Percentiles rank a stretch among this genome's conserved stretches.
phyloP scores from a whole-genome alignment of 2,888 invertebrate species.

The Timema cristinae region DNA sequence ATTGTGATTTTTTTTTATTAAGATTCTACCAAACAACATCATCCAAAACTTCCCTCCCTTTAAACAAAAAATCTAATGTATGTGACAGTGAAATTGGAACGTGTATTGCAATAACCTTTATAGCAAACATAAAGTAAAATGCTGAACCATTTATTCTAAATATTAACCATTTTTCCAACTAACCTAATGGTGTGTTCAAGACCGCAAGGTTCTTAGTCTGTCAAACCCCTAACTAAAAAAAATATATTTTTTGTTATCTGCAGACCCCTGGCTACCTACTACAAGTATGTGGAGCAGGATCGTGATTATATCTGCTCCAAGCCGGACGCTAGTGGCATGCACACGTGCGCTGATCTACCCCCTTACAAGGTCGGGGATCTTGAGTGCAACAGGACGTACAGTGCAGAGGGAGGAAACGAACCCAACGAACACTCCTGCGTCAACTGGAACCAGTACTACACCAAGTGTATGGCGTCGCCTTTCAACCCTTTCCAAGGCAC shows the following conservation, averaged over 20 bases:
- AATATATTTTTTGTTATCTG: background rate
- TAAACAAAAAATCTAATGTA: too few relatives aligned
- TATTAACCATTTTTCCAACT: too few relatives aligned
- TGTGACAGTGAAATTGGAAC: too few relatives aligned
- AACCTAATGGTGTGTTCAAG: too few relatives aligned
- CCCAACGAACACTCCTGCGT: constrained; percentile 79
- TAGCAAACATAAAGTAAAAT: too few relatives aligned
- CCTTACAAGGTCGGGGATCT: constrained; percentile 65
- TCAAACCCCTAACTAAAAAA: too few relatives aligned
- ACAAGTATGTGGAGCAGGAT: constrained; percentile 75
- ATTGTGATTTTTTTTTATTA: too few relatives aligned
- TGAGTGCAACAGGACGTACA: constrained; percentile 72
- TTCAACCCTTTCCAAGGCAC: constrained; percentile 98
- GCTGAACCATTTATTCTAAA: too few relatives aligned
- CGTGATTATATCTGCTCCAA: constrained; percentile 97
- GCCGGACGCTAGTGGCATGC: constrained; percentile 92
- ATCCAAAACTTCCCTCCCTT: too few relatives aligned
- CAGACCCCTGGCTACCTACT: constrained; percentile 69
- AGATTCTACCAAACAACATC: too few relatives aligned
- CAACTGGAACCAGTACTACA: constrained; percentile 99
- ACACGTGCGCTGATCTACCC: constrained; percentile 79
- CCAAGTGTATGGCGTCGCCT: constrained; percentile 86
- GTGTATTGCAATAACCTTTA: too few relatives aligned
- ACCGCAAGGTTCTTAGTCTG: too few relatives aligned
- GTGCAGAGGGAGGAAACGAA: constrained; percentile 55